These are phyloP conservation scores for Pangasius krempfi DNA, from an alignment of 2,797 vertebrate species.

Conservation along the genomic window DNA sequence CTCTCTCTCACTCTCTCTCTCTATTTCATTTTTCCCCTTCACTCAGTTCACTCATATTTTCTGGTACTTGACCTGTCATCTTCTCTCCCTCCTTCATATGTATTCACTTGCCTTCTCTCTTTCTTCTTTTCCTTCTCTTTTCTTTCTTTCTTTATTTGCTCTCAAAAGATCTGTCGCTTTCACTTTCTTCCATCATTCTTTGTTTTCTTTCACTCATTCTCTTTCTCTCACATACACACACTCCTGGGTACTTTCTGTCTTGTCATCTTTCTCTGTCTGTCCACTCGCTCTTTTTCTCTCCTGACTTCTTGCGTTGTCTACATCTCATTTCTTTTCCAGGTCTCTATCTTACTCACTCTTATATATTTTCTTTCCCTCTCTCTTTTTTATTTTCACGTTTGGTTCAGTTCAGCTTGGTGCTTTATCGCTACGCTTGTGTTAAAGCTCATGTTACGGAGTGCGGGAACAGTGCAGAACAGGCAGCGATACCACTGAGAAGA, in stretches of 20 bases:
- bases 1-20: neutral
- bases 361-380: neutral
- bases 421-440: too few species aligned
- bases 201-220: neutral
- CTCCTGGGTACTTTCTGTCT: too few species aligned
- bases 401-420: too few species aligned
- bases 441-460: too few species aligned
- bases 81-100: neutral
- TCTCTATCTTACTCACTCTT: neutral
- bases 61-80: neutral
- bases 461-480: too few species aligned
- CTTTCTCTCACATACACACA: neutral
- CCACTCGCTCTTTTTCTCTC: neutral
- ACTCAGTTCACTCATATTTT: neutral
- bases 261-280: neutral
- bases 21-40: neutral
- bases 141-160: neutral
- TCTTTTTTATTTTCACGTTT: neutral
- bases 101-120: neutral
- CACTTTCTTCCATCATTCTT: too few species aligned
- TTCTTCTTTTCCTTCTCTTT: neutral
- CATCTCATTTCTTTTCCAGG: neutral
- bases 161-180: neutral
- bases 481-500: too few species aligned
- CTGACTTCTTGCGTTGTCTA: neutral